Evolutionary conservation across 2,797 vertebrate genomes (phyloP), one percentile per base, ranked within the genome.

Genomic region (Epinephelus coioides): DNA sequence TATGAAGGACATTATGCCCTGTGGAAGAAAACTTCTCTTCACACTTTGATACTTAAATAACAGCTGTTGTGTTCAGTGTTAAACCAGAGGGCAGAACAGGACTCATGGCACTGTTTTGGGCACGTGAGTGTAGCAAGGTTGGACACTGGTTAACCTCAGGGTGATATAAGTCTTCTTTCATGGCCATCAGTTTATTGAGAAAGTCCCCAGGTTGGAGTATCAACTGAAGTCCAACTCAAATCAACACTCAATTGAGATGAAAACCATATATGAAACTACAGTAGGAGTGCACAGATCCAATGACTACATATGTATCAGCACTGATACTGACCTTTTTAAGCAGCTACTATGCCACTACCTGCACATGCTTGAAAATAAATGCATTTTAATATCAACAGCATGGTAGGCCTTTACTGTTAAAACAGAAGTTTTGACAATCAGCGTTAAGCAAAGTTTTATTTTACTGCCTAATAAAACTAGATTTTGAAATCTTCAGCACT

Each of bases 1-100:
- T 80, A 27, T 68, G 25, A 78, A 87, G 69, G 74, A 70, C 69
- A 43, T 57, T 5, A 19, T 61, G 27, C 21, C 76, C 46, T 3
- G 44, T 64, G 44, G 72, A 63, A 27, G 38, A 78, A 76, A 83
- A 55, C 66, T 23, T 69, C 47, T 27, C 25, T 27, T 60, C 17
- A 4, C 4, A 5, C 27, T 57, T 46, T 40, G 25, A 18, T 46
- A 47, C 57, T 59, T 43, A 2, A 21, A 57, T 55, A 34, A 34
- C 34, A 34, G 23, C n/a, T 49, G 55, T 34, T 51, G 13, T 55
- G 38, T 23, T 72, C 19, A 17, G 7, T 44, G 56, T 43, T 78
- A 18, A 66, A 65, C 17, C 47, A 70, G 23, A 49, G 34, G 34
- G 34, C 34, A 34, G 34, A 1, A 34, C 34, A 34, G 34, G 34